Conservation (phyloP, 1,140 invertebrate genomes). For the Melitaea cinxia region DNA sequence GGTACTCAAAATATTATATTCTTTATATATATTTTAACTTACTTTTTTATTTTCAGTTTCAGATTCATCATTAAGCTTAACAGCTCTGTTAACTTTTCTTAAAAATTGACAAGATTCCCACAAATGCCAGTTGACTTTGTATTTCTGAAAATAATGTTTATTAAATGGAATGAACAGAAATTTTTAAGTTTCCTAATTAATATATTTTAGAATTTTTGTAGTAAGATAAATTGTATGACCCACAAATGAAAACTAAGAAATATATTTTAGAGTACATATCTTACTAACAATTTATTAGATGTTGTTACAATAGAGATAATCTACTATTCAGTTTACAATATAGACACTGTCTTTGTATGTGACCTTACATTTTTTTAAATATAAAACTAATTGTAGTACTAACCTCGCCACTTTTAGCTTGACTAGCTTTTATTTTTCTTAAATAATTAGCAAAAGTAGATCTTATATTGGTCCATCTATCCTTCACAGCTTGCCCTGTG, state of each 20-base stretch:
- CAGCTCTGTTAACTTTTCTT: constrained; percentile 53
- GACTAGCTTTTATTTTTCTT: constrained; percentile 64
- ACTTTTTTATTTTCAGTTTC: constrained; percentile 15
- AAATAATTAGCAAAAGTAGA: constrained; percentile 72
- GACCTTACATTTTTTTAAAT: too few species aligned
- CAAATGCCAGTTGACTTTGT: constrained; percentile 71
- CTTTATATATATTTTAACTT: background rate
- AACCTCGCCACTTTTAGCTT: constrained; percentile 52
- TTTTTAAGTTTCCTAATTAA: too few species aligned
- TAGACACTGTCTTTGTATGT: too few species aligned
- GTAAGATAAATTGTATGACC: too few species aligned
- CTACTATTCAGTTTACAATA: too few species aligned
- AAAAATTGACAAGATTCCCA: constrained; percentile 71
- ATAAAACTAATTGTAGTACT: constrained; percentile 10
- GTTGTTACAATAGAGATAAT: too few species aligned
- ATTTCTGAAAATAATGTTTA: constrained; percentile 41
- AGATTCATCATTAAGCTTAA: constrained; percentile 12
- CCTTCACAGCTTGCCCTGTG: constrained; percentile 70
- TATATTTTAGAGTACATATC: too few species aligned
- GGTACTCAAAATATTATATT: too few species aligned
- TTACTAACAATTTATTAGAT: too few species aligned
- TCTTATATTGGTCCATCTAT: constrained; percentile 74
- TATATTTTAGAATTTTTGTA: too few species aligned
- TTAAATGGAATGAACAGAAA: too few species aligned
- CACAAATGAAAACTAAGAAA: too few species aligned